Base-by-base conservation (phyloP, 2,113 vertebrate genomes). In the Laterallus jamaicensis region DNA sequence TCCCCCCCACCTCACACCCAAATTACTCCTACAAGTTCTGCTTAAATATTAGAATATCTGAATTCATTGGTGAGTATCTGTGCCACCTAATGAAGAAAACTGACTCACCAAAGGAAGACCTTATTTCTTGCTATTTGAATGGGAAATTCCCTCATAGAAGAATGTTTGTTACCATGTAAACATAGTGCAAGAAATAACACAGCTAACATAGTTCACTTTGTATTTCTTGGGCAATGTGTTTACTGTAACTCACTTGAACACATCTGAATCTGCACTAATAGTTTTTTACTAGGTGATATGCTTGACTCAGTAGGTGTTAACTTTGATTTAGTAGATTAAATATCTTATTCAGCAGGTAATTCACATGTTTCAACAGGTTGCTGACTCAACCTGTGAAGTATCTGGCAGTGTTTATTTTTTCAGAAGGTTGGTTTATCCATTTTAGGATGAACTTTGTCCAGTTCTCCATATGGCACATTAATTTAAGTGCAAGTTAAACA, bases 301-400 rank as follows among this genome's bases (percentile, higher is more conserved):
- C 67, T 74, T 77, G 67, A 93, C 91, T 93, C 90, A 56, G 60
- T 24, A 59, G 82, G 73, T 63, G 87, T 68, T 86, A 74, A 32
- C 84, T 89, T 71, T 93, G 95, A 88, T 91, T 95, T 86, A 86
- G 68, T 54, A 94, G 92, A 87, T 80, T 49, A 89, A 94, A 73
- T 80, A 86, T 80, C 92, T 97, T 92, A 96, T 87, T 97, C 95
- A 97, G 90, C 89, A 95, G 76, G 90, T 97, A 97, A 93, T 92
- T 69, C 92, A 49, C 62, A 49, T 95, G 95, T 94, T 97, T 94
- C 96, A 96, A 95, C 97, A 97, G 90, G 90, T 59, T 85, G 68
- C 73, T 86, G 90, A 95, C 73, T 95, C 60, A 76, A 42, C 44
- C 77, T 82, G 54, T 91, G 87, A 95, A 86, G 44, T 91, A 79